phyloP scores from a whole-genome alignment of 2,888 invertebrate genomes.

The Xylota segnis region DNA sequence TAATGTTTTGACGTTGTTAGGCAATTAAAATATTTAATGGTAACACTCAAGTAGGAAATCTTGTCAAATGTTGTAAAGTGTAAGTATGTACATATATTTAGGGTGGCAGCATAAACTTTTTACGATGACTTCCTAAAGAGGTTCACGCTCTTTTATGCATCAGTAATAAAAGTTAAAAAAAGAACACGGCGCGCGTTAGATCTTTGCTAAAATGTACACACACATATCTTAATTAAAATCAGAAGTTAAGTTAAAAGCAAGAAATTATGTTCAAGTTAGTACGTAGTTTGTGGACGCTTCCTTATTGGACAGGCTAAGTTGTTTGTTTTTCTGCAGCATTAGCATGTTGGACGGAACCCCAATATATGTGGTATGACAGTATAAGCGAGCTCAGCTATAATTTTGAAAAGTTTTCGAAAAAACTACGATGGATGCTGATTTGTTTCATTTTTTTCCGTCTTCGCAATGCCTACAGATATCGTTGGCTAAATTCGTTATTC shows the following conservation, averaged over 20 bases:
- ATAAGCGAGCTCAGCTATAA: too few species aligned
- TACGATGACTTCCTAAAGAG: constrained; percentile 1
- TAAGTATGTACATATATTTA: background rate
- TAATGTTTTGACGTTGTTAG: constrained; percentile 24
- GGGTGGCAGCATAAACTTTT: constrained; percentile 25
- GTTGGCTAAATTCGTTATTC: too few species aligned
- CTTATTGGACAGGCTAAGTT: background rate
- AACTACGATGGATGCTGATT: too few species aligned
- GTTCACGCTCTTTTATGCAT: background rate
- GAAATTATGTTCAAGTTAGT: background rate
- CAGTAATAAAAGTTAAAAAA: constrained; percentile 19
- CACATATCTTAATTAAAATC: constrained; percentile 30
- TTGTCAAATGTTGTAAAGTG: constrained; percentile 25
- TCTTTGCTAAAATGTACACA: background rate
- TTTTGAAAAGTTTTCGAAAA: too few species aligned
- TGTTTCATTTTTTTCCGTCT: too few species aligned
- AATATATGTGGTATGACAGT: too few species aligned
- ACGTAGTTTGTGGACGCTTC: background rate
- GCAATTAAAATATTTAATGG: constrained; percentile 40
- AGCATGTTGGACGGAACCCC: too few species aligned
- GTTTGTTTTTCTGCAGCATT: too few species aligned
- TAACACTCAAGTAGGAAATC: constrained; percentile 35
- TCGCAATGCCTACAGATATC: too few species aligned
- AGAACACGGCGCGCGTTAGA: background rate
- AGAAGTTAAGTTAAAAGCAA: background rate